Evolutionary conservation across 2,797 vertebrate genomes (phyloP).

Genomic region (Morus bassanus): DNA sequence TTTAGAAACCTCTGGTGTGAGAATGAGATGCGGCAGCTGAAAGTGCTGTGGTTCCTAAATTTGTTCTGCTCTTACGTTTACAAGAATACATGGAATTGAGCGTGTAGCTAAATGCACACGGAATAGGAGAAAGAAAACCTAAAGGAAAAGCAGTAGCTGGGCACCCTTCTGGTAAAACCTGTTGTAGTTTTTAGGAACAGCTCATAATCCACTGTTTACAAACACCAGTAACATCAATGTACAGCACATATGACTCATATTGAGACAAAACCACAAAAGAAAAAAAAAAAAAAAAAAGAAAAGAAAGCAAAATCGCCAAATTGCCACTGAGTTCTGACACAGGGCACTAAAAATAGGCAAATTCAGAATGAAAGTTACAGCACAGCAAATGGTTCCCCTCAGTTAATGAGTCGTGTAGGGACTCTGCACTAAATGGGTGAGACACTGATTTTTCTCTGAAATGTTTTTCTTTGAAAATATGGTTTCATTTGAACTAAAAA

Average conservation of each 20-base stretch:
- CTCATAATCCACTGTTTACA: slow-evolving; percentile 57
- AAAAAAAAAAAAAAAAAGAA: not conserved
- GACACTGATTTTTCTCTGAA: not conserved
- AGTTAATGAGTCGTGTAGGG: rapidly evolving
- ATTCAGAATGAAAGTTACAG: not conserved
- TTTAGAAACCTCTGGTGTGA: slow-evolving; percentile 52
- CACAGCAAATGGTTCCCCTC: not conserved
- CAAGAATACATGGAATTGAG: slow-evolving; percentile 42
- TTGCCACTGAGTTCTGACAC: not conserved
- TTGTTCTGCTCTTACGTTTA: slow-evolving; percentile 36
- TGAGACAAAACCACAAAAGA: not conserved
- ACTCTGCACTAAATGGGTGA: not conserved
- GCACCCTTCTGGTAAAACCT: slow-evolving; percentile 57
- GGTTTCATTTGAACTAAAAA: slow-evolving; percentile 1
- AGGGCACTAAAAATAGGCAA: not conserved
- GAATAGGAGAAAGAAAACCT: slow-evolving; percentile 22
- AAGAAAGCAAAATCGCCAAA: slow-evolving; percentile 9
- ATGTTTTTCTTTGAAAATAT: slow-evolving; percentile 16
- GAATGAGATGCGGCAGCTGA: slow-evolving; percentile 45
- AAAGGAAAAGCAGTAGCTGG: slow-evolving; percentile 16
- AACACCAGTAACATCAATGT: not conserved
- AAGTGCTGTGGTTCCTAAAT: slow-evolving; percentile 36
- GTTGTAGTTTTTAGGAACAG: slow-evolving; percentile 3
- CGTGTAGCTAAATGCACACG: not conserved
- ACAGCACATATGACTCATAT: not conserved